phyloP scores from a whole-genome alignment of 2,797 vertebrate species.

The Mormyrops attenuatus region DNA sequence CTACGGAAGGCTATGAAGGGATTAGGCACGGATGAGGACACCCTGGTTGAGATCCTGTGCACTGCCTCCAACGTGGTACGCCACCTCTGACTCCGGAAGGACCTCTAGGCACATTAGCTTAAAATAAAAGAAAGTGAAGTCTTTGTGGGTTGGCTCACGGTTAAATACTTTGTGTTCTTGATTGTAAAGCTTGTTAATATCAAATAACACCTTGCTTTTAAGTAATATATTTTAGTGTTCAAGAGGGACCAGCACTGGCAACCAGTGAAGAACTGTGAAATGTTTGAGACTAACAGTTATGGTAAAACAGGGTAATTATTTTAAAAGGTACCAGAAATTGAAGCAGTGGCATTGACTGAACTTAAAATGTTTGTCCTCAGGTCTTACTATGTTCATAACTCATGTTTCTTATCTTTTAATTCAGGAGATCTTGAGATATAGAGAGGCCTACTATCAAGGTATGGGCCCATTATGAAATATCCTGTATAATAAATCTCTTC shows the following conservation, averaged over 20 bases:
- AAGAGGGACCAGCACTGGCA: background rate
- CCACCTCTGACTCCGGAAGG: background rate
- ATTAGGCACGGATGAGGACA: conserved; percentile 64
- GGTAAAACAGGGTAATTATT: background rate
- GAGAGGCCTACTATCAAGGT: conserved; percentile 68
- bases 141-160: background rate
- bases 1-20: conserved; percentile 73
- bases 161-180: background rate
- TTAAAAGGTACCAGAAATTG: background rate
- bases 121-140: background rate
- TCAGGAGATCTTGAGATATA: conserved; percentile 63
- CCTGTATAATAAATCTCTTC: background rate
- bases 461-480: conserved; percentile 26
- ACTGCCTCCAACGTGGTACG: conserved; percentile 60
- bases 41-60: conserved; percentile 71
- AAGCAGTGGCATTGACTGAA: background rate
- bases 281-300: background rate
- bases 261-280: background rate
- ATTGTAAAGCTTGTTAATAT: background rate
- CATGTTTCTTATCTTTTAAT: conserved; percentile 7
- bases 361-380: background rate
- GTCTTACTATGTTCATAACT: background rate
- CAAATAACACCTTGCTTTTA: background rate
- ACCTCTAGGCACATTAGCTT: background rate
- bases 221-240: background rate